Percentiles rank a stretch among this genome's conserved stretches.
Conservation (phyloP, 2,888 invertebrate species). For the Mellilla xanthometata region DNA sequence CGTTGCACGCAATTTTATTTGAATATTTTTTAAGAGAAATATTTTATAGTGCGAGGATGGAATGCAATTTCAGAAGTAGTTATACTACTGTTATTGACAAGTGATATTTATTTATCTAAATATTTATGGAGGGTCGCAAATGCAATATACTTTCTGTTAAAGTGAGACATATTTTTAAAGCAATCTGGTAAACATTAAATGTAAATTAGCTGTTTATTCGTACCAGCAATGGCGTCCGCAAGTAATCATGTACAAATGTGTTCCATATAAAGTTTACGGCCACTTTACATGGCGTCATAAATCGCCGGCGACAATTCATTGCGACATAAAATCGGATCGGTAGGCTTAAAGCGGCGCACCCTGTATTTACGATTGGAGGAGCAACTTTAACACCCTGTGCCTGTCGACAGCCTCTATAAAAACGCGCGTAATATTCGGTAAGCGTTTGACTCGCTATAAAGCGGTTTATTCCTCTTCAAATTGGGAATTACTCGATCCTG, state of each 20-base stretch:
- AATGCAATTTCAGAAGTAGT: too few relatives aligned
- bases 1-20: too few relatives aligned
- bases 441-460: constrained; percentile 66
- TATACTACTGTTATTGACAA: too few relatives aligned
- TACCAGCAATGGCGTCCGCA: constrained; percentile 3
- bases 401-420: constrained; percentile 51
- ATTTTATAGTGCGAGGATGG: too few relatives aligned
- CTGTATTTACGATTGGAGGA: constrained; percentile 69
- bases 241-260: constrained; percentile 41
- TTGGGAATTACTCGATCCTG: constrained; percentile 33
- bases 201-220: not conserved
- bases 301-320: constrained; percentile 63
- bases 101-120: too few relatives aligned
- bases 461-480: constrained; percentile 42
- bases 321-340: constrained; percentile 68
- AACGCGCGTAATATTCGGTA: constrained; percentile 64
- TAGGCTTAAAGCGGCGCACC: constrained; percentile 61
- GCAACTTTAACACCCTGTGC: constrained; percentile 56
- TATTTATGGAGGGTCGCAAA: too few relatives aligned
- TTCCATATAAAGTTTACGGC: constrained; percentile 43
- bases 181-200: not conserved
- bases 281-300: constrained; percentile 56
- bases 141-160: too few relatives aligned
- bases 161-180: not conserved
- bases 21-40: too few relatives aligned